Conservation (phyloP, 2,888 invertebrate genomes). For the Griposia aprilina region DNA sequence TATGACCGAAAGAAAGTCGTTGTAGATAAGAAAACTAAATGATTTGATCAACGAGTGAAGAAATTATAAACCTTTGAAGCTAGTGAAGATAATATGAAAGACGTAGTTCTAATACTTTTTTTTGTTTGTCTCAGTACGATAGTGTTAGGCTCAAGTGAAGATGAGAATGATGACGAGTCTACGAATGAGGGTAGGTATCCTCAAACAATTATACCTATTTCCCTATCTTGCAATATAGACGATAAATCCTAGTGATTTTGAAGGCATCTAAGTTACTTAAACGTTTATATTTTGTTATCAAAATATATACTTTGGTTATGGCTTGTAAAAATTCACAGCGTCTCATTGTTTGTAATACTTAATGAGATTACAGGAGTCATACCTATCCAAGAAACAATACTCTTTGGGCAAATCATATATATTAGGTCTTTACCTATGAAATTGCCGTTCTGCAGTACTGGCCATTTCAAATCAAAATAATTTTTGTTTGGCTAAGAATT, state of each 20-base stretch:
- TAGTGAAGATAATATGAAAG: conserved; percentile 42
- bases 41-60: conserved; percentile 13
- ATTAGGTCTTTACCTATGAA: too few relatives aligned
- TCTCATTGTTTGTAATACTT: neutral
- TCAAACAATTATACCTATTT: neutral
- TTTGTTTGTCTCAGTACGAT: neutral
- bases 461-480: too few relatives aligned
- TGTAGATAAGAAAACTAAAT: conserved; percentile 52
- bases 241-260: neutral
- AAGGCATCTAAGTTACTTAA: neutral
- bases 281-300: neutral
- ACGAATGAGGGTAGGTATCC: neutral
- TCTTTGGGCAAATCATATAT: neutral
- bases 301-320: neutral
- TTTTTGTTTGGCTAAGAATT: too few relatives aligned
- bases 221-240: neutral
- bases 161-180: rapidly evolving
- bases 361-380: neutral
- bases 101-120: conserved; percentile 9
- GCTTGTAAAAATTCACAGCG: neutral
- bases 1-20: conserved; percentile 35
- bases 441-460: too few relatives aligned
- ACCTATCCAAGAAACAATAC: neutral
- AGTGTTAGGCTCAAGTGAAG: neutral
- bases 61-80: conserved; percentile 3